Evolutionary conservation across 2,888 invertebrate species (phyloP).

Genomic region (Heterodera filipjevi): DNA sequence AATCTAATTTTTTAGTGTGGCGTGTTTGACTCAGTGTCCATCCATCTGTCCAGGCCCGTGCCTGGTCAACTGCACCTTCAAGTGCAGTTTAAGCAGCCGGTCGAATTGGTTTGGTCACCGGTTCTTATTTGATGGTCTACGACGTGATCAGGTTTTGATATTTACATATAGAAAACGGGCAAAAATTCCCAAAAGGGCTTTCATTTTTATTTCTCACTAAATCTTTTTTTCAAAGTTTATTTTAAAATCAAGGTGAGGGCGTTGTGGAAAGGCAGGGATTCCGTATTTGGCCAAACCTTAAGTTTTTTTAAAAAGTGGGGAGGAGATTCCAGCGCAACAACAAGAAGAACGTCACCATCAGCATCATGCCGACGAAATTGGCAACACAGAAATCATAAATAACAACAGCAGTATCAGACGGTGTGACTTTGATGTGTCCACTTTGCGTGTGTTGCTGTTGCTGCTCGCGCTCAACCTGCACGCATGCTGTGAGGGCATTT

Average conservation of each 20-base stretch:
- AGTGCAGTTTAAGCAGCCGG: slow-evolving; percentile 29
- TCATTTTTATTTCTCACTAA: too few relatives aligned
- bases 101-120: slow-evolving; percentile 46
- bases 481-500: slow-evolving; percentile 72
- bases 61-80: slow-evolving; percentile 22
- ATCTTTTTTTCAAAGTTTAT: too few relatives aligned
- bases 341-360: slow-evolving; percentile 2
- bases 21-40: slow-evolving; percentile 31
- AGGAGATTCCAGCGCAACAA: too few relatives aligned
- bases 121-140: slow-evolving; percentile 35
- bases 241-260: too few relatives aligned
- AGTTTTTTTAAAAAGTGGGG: too few relatives aligned
- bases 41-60: slow-evolving; percentile 4
- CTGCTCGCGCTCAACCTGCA: slow-evolving; percentile 71
- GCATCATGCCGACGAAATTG: slow-evolving; percentile 47
- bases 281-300: too few relatives aligned
- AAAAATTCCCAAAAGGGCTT: too few relatives aligned
- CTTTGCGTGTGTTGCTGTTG: slow-evolving; percentile 68
- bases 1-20: slow-evolving; percentile 36
- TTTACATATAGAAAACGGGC: too few relatives aligned
- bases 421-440: slow-evolving; percentile 64
- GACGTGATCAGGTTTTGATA: slow-evolving; percentile 29
- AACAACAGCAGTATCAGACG: neutral
- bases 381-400: too few relatives aligned
- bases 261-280: too few relatives aligned